Evolutionary conservation across 1,140 invertebrate genomes (phyloP), one percentile per base, ranked within the genome.

Genomic region (Sinonovacula constricta): DNA sequence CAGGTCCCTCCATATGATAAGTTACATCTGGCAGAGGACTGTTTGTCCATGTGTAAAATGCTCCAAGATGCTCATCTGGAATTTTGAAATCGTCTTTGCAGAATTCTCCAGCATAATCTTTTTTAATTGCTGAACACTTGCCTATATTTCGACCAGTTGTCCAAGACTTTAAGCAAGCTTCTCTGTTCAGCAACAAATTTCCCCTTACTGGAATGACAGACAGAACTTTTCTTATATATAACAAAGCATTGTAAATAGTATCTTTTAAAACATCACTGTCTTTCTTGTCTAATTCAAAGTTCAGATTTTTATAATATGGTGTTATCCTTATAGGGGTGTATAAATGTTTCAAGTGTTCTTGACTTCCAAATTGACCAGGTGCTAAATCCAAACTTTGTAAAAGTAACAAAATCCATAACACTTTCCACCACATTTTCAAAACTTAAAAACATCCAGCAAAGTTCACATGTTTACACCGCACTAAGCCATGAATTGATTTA

Each of bases 1-100:
- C 83, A 45, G 36, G 15, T 3, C 81, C 83, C 33, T 65, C 34
- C 28, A 24, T 31, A 31, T 67, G 65, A 26, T 59, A 67, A 33
- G 72, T 69, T 49, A 54, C 36, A 0, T 71, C 62, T 49, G 81
- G 75, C 33, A 74, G 28, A 2, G 54, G 51, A 34, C 76, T n/a
- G 14, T 77, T 71, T 28, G 60, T 75, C 67, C 80, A 82, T 39
- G 77, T 56, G 33, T 59, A 76, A 28, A 81, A 70, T 15, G 72
- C 83, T 49, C 78, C 83, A 24, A 84, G 77, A 65, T 84, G 83
- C 10, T 79, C 79, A 70, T 82, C 66, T 39, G 83, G 83, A 53
- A 84, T 84, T 36, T 68, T 65, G 49, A 81, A 81, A 36, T 72
- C 76, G 26, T 81, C 66, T 3, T 75, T 39, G 36, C 82, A 83